Evolutionary conservation across 35 echinoderm and acorn worm genomes (phyloP), one percentile per base, ranked within the genome.

Genomic region (Amphiura filiformis): DNA sequence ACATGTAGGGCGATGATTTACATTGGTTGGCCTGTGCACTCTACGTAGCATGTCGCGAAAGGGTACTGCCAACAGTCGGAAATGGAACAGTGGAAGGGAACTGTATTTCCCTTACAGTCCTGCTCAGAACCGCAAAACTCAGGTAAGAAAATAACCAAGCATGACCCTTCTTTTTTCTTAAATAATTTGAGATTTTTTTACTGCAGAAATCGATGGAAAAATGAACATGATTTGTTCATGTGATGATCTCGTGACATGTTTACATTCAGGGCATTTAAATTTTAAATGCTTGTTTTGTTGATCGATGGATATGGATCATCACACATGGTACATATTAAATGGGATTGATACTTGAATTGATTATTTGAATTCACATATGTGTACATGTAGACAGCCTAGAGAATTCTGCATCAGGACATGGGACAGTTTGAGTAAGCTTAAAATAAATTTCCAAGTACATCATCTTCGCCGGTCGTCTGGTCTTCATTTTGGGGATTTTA

Each of bases 71-170:
- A 18, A 99, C 96, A 0, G 96, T 99, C 76, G 86, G 93, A 76
- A 94, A 94, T 80, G 96, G 93, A 20, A 94, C 86, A 20, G 88
- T 99, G 82, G 96, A 94, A 88, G 96, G 96, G 30, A 99, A 99
- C 65, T 91, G 96, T 49, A 90, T 89, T 7, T 95, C 93, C n/a
- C 81, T 95, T 0, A 99, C 96, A 30, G 76, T 87, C 35, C 86
- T 99, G n/a, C 65, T 99, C 3, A 87, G 93, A 86, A 95, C 93
- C 39, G 84, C 96, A 35, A 99, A 92, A 84, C 76, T 99, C 9
- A 99, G 96, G 96, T 99, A 87, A 79, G 77, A 70, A 52, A 70
- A 70, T 30, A 26, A 15, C 11, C 61, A 26, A 3, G 26, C 61
- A n/a, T 13, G 3, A 70, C 28, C 26, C 17, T 47, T 47, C 41